Percentiles rank a stretch among this genome's conserved stretches.
Evolutionary conservation across 2,888 invertebrate species (phyloP).

Genomic region (Brachyptera putata): DNA sequence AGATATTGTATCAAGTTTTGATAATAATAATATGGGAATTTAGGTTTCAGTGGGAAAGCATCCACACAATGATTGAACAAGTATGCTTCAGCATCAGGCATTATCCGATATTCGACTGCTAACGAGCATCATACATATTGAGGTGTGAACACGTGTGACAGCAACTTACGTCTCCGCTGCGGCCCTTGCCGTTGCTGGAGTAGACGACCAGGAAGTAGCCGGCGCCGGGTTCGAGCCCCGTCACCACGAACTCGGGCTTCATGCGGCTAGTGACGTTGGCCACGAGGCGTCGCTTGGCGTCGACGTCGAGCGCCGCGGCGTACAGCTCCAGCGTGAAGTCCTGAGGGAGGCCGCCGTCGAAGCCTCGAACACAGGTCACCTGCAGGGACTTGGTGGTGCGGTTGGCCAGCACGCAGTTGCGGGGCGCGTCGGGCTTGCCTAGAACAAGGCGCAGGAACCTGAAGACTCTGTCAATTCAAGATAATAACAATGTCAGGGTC

Average conservation of each 20-base stretch:
- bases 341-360: slow-evolving; percentile 52
- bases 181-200: slow-evolving; percentile 55
- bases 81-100: too few relatives aligned
- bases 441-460: not conserved
- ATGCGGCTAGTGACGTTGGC: slow-evolving; percentile 45
- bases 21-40: too few relatives aligned
- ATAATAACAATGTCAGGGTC: too few relatives aligned
- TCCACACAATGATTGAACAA: too few relatives aligned
- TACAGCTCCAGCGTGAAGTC: slow-evolving; percentile 44
- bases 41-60: too few relatives aligned
- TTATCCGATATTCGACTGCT: too few relatives aligned
- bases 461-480: too few relatives aligned
- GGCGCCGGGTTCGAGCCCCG: slow-evolving; percentile 49
- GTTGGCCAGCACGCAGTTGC: slow-evolving; percentile 48
- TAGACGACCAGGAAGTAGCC: slow-evolving; percentile 49
- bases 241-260: slow-evolving; percentile 48
- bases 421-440: slow-evolving; percentile 50
- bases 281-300: slow-evolving; percentile 38
- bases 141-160: too few relatives aligned
- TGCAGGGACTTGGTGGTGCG: slow-evolving; percentile 50
- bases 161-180: slow-evolving; percentile 46
- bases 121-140: too few relatives aligned
- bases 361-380: slow-evolving; percentile 51
- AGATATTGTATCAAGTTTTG: too few relatives aligned
- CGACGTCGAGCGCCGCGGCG: slow-evolving; percentile 39